These are phyloP conservation scores for Frieseomelitta varia DNA, from an alignment of 1,140 invertebrate species.

Conservation along the genomic window DNA sequence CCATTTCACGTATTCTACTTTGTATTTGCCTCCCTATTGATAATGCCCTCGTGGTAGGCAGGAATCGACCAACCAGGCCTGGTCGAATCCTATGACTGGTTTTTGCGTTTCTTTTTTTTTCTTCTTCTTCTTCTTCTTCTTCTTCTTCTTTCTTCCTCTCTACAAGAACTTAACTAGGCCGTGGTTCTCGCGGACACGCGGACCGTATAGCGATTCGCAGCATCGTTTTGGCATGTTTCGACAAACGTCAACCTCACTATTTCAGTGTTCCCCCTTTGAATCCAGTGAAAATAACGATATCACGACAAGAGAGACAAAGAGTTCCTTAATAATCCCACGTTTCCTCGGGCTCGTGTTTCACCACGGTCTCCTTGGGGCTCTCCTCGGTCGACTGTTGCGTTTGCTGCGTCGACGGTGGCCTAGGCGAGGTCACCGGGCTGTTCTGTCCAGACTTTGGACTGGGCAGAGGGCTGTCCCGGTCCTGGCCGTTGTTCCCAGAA, in stretches of 20 bases:
- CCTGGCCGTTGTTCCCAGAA: slow-evolving; percentile 79
- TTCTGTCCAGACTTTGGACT: slow-evolving; percentile 78
- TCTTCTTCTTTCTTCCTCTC: slow-evolving; percentile 57
- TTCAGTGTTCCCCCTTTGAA: too few species aligned
- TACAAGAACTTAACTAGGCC: slow-evolving; percentile 75
- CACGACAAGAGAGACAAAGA: neutral
- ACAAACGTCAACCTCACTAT: neutral
- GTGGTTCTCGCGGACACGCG: slow-evolving; percentile 28
- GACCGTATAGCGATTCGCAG: slow-evolving; percentile 46
- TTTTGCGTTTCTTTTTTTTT: slow-evolving; percentile 40
- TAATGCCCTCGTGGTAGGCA: slow-evolving; percentile 82
- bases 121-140: too few species aligned
- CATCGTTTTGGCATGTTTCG: slow-evolving; percentile 61
- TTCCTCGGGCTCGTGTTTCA: slow-evolving; percentile 80
- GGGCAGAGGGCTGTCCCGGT: slow-evolving; percentile 74
- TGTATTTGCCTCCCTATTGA: slow-evolving; percentile 63
- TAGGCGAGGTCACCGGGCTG: slow-evolving; percentile 75
- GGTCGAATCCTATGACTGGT: slow-evolving; percentile 81
- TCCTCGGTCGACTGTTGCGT: slow-evolving; percentile 71
- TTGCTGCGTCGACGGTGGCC: slow-evolving; percentile 73
- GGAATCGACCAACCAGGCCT: slow-evolving; percentile 70
- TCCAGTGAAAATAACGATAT: neutral
- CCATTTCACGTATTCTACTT: slow-evolving; percentile 47
- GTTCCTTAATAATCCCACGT: slow-evolving; percentile 78
- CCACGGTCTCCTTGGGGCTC: slow-evolving; percentile 75